These are phyloP conservation scores for Heliconius ethilla DNA, from an alignment of 2,888 invertebrate genomes.

Conservation along the genomic window DNA sequence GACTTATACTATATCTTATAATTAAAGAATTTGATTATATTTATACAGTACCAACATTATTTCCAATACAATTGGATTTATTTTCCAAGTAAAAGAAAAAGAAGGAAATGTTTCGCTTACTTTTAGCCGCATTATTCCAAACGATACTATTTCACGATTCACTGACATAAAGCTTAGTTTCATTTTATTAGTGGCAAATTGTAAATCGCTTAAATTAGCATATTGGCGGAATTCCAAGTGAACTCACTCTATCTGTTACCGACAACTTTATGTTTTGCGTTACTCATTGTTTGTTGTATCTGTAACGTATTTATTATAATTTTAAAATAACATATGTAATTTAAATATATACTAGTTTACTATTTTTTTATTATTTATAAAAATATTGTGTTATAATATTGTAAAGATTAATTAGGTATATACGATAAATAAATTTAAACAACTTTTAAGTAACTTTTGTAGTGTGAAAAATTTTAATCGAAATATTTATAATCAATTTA, in stretches of 20 bases:
- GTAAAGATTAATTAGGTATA: too few relatives aligned
- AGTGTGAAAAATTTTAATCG: too few relatives aligned
- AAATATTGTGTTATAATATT: too few relatives aligned
- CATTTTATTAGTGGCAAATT: conserved; percentile 25
- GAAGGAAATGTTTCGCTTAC: background rate
- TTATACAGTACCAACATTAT: too few relatives aligned
- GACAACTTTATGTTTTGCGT: conserved; percentile 11
- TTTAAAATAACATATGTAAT: too few relatives aligned
- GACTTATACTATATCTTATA: too few relatives aligned
- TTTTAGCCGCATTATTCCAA: background rate
- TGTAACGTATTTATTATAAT: background rate
- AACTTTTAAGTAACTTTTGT: too few relatives aligned
- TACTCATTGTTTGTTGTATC: conserved; percentile 1
- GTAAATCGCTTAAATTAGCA: conserved; percentile 28
- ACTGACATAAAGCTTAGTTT: conserved; percentile 7
- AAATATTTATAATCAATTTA: too few relatives aligned
- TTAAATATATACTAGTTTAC: too few relatives aligned
- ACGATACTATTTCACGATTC: conserved; percentile 4
- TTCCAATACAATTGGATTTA: background rate
- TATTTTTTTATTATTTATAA: too few relatives aligned
- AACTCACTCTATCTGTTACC: conserved; percentile 1
- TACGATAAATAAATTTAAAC: too few relatives aligned
- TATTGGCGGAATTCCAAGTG: conserved; percentile 21
- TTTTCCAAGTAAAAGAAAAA: background rate
- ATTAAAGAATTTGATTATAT: too few relatives aligned